Evolutionary conservation across 2,888 invertebrate species (phyloP).

Genomic region (Hyalella azteca): DNA sequence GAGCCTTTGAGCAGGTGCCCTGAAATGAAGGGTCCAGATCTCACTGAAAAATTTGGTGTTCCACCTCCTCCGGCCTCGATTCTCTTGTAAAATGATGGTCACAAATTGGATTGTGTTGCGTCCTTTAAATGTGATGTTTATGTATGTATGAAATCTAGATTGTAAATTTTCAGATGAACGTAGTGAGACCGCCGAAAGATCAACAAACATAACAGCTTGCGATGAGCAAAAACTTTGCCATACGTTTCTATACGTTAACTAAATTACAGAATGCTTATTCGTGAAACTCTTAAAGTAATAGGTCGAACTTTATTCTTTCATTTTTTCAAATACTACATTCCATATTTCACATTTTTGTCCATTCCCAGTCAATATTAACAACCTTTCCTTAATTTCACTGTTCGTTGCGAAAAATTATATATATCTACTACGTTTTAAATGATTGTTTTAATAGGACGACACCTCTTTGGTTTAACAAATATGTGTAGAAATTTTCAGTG

Average conservation of each 20-base stretch:
- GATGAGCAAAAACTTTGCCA: neutral
- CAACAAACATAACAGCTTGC: neutral
- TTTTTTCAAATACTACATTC: too few species aligned
- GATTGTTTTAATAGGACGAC: too few species aligned
- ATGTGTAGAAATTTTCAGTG: too few species aligned
- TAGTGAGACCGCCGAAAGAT: neutral
- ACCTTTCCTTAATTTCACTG: too few species aligned
- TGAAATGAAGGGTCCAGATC: neutral
- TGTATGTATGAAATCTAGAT: too few species aligned
- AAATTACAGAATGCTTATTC: neutral
- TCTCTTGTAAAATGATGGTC: neutral
- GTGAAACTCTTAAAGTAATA: too few species aligned
- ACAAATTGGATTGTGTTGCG: neutral
- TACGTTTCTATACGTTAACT: neutral
- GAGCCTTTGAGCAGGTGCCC: neutral
- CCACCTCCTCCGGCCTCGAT: neutral
- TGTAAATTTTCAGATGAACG: neutral
- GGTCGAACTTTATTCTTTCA: too few species aligned
- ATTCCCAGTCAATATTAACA: too few species aligned
- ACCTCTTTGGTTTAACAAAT: too few species aligned
- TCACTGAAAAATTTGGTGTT: neutral
- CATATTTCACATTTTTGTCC: too few species aligned
- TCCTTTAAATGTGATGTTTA: neutral
- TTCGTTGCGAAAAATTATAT: too few species aligned
- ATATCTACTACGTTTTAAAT: too few species aligned